phyloP scores from a whole-genome alignment of 2,888 invertebrate genomes.

The Leptinotarsa peninsularis region DNA sequence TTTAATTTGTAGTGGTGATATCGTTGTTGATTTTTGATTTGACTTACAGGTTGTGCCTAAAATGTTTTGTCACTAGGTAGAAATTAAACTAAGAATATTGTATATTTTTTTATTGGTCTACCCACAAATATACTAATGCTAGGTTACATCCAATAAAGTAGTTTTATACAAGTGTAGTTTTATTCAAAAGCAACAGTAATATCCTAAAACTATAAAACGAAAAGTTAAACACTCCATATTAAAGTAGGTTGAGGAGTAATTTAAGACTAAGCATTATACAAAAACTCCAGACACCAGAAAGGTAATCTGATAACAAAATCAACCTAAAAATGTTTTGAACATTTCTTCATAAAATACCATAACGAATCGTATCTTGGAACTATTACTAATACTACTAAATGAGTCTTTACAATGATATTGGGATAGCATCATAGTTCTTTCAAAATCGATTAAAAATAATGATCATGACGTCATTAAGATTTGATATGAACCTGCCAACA shows the following conservation, averaged over 20 bases:
- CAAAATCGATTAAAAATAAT: no score
- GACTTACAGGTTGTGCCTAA: constrained; percentile 43
- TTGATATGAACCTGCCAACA: no score
- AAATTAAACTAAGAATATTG: constrained; percentile 38
- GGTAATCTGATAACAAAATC: no score
- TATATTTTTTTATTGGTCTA: constrained; percentile 46
- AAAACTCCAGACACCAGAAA: no score
- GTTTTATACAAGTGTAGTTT: constrained; percentile 28
- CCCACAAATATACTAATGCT: constrained; percentile 33
- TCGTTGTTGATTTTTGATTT: constrained; percentile 29
- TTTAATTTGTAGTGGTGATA: constrained; percentile 8
- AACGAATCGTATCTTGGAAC: no score
- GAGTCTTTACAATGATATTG: no score
- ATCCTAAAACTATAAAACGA: not conserved
- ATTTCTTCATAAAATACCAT: not conserved
- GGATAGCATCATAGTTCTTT: no score
- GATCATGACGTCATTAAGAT: no score
- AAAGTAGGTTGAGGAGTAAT: not conserved
- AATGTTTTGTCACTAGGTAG: constrained; percentile 35
- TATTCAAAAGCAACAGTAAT: not conserved
- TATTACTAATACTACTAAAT: no score
- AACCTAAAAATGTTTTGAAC: not conserved
- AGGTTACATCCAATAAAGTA: constrained; percentile 38
- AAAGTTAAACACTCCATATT: not conserved
- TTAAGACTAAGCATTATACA: no score